Evolutionary conservation across 2,888 invertebrate genomes (phyloP), one percentile per base, ranked within the genome.

Genomic region (Sericinus montela): DNA sequence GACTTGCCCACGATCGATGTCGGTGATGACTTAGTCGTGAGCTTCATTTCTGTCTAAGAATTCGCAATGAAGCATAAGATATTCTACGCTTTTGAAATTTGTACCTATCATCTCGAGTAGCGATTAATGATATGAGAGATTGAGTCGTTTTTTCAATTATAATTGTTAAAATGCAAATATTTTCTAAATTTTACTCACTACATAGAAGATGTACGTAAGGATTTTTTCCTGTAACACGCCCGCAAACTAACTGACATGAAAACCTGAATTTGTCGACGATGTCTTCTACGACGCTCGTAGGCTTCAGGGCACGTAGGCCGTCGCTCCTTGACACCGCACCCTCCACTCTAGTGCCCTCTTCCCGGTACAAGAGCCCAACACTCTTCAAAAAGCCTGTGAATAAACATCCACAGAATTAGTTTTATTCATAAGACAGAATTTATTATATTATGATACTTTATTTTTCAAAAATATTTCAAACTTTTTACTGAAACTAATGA

Each of bases 251-350:
- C 43, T 41, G 39, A 56, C 54, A 59, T 57, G 57, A 62, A 67
- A 58, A 55, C 59, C 57, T 59, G 45, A 62, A 28, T 36, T 32
- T 11, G 13, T 2, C 6, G 7, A 11, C 44, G 45, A 52, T 53
- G 35, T 55, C 43, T 63, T 59, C 48, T 34, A 34, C 38, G 45
- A 11, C 37, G 40, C 34, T 32, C 35, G 16, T 30, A 32, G 36
- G 47, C 41, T 41, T 14, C 41, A 36, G 35, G 59, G 63, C 69
- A 65, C 69, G 64, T 64, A 62, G 61, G 45, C 41, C 56, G 11
- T 65, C 62, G 45, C 41, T 56, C 23, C 67, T 63, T 69, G 64
- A 66, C 69, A 61, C 65, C 61, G 59, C 66, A 61, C 62, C 62
- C 59, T 57, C 54, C 52, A 42, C 52, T 57, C 52, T 47, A 70